Conservation (phyloP, 2,888 invertebrate species). For the Dryococelus australis region DNA sequence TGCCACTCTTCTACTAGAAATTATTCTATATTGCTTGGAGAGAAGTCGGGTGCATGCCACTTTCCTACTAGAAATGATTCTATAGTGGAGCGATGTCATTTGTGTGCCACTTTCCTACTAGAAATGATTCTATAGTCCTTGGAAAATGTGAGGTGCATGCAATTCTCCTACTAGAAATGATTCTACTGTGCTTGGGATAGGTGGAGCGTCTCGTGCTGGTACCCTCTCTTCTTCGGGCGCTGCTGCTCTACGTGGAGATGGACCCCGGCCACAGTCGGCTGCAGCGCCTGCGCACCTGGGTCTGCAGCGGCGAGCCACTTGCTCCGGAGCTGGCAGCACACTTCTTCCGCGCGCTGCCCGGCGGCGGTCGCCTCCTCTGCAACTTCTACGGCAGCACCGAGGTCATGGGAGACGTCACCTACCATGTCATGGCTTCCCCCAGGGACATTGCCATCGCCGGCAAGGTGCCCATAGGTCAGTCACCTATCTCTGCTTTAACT, state of each 20-base stretch:
- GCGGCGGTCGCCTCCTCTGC: conserved; percentile 71
- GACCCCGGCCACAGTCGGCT: conserved; percentile 56
- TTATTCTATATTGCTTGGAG: too few species aligned
- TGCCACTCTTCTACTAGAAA: too few species aligned
- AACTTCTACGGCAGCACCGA: conserved; percentile 94
- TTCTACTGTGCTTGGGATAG: conserved; percentile 57
- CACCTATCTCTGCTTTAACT: neutral
- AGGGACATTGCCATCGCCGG: conserved; percentile 62
- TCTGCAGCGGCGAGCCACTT: conserved; percentile 88
- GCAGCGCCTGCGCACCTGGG: conserved; percentile 74
- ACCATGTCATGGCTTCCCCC: conserved; percentile 69
- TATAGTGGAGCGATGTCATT: too few species aligned
- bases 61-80: too few species aligned
- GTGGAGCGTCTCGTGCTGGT: conserved; percentile 84
- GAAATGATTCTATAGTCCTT: too few species aligned
- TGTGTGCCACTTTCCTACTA: too few species aligned
- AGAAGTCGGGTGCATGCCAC: too few species aligned
- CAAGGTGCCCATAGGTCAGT: conserved; percentile 83
- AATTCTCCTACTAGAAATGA: too few species aligned
- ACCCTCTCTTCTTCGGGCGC: conserved; percentile 80
- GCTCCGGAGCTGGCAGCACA: conserved; percentile 73
- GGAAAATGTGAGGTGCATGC: too few species aligned
- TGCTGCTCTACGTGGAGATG: conserved; percentile 69
- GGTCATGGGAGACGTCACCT: conserved; percentile 91
- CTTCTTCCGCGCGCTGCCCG: conserved; percentile 79